Evolutionary conservation across 2,888 invertebrate genomes (phyloP), one percentile per base, ranked within the genome.

Genomic region (Nyleta sp.): DNA sequence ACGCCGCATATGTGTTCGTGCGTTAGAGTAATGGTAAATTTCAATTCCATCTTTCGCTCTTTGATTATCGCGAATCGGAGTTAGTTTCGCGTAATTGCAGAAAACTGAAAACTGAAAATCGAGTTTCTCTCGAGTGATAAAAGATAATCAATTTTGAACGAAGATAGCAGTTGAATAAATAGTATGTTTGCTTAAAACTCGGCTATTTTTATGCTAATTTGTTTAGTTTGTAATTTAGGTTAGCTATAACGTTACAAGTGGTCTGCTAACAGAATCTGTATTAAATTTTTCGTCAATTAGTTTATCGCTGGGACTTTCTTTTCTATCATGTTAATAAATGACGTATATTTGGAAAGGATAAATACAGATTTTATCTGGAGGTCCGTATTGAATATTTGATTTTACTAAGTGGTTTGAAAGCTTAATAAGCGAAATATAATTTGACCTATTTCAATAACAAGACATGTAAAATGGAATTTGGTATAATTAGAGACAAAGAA

Each of bases 41-140:
- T 35, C 35, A 35, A 11, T 42, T 42, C 15, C 18, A 17, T 17
- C 15, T 17, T 18, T n/a, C 13, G 10, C 35, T 18, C 42, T 42
- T 42, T 42, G 18, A 42, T 42, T 42, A 17, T 6, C 4, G 5
- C 17, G 18, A 42, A 3, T n/a, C 11, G 35, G n/a, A 35, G 42
- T 46, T 46, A 46, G 24, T 48, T 55, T 38, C 13, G 38, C n/a
- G 53, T 11, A 53, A 53, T 38, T 35, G 18, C 15, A 2, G 33
- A 33, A 52, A 50, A 28, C 48, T 40, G 33, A 33, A 52, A 50
- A 28, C 48, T 40, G 40, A 40, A 38, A 55, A 20, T 35, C 22
- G 31, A 44, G 38, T 15, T 55, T 42, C 42, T 42, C 17, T n/a
- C n/a, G n/a, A n/a, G 24, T 40, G 17, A 57, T 44, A 42, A 42